Base-by-base conservation (phyloP, 2,888 invertebrate genomes). In the Lepidochitona cinerea region DNA sequence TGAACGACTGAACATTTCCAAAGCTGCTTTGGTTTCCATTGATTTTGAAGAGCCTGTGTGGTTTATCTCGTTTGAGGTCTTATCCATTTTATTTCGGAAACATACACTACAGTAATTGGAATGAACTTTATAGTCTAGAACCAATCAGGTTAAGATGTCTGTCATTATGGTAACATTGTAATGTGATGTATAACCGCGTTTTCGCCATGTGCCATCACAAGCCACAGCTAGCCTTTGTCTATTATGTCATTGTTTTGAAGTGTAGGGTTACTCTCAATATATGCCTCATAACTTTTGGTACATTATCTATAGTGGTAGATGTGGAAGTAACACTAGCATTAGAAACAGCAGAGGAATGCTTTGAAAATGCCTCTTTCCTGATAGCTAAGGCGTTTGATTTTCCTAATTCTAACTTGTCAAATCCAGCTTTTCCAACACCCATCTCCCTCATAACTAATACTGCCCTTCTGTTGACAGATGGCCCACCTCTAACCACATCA, bases 201-300 rank as follows among this genome's bases (percentile, higher is more conserved):
- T 66, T 0, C 35, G 66, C 66, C 66, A 66, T 66, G 66, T 66
- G 66, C 66, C 33, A 35, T 66, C 35, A 66, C 66, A 7, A 9
- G 66, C 29, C 29, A 66, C 66, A 37, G 66, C 66, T 32, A 33
- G n/a, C n/a, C n/a, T n/a, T n/a, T 33, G 35, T 66, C 35, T 32
- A 32, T 32, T 33, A 26, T 33, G 29, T 66, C 7, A 33, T 32
- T 12, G n/a, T 66, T 23, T 23, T 41, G 41, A n/a, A n/a, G n/a
- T n/a, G n/a, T n/a, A n/a, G n/a, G n/a, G n/a, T n/a, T n/a, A n/a
- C n/a, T n/a, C n/a, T n/a, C n/a, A n/a, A n/a, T n/a, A n/a, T n/a
- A n/a, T n/a, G n/a, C n/a, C n/a, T n/a, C n/a, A n/a, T n/a, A n/a
- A n/a, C n/a, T n/a, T n/a, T n/a, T n/a, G n/a, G n/a, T n/a, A n/a